phyloP scores from a whole-genome alignment of 2,113 vertebrate species.

The Periophthalmodon schlosseri region DNA sequence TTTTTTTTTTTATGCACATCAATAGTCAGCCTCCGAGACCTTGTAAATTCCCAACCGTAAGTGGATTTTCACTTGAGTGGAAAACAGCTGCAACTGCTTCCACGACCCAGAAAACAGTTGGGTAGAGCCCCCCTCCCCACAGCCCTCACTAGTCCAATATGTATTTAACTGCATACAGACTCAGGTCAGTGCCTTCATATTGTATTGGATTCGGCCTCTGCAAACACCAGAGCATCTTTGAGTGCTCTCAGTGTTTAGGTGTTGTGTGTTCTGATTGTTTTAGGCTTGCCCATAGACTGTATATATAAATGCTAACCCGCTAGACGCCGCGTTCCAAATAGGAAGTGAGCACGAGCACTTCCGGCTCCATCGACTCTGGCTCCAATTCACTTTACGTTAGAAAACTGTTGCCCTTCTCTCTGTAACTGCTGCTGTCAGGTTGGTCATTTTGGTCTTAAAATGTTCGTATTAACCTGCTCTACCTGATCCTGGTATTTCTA shows the following conservation, averaged over 20 bases:
- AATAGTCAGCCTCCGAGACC: background rate
- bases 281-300: constrained; percentile 5
- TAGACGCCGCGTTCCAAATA: too few relatives aligned
- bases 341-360: too few relatives aligned
- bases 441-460: too few relatives aligned
- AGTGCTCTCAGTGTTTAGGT: background rate
- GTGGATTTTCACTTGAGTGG: constrained; percentile 23
- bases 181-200: constrained; percentile 34
- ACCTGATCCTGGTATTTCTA: too few relatives aligned
- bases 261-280: constrained; percentile 4
- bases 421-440: too few relatives aligned
- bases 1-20: background rate
- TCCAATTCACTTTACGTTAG: too few relatives aligned
- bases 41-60: constrained; percentile 22
- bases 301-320: too few relatives aligned
- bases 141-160: constrained; percentile 1
- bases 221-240: constrained; percentile 9
- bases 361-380: too few relatives aligned
- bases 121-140: constrained; percentile 24
- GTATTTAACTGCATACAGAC: constrained; percentile 21
- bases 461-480: too few relatives aligned
- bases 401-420: too few relatives aligned
- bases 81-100: constrained; percentile 33
- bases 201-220: constrained; percentile 11
- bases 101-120: constrained; percentile 24